Evolutionary conservation across 2,113 vertebrate species (phyloP).

Genomic region (Hippocampus barbouri): DNA sequence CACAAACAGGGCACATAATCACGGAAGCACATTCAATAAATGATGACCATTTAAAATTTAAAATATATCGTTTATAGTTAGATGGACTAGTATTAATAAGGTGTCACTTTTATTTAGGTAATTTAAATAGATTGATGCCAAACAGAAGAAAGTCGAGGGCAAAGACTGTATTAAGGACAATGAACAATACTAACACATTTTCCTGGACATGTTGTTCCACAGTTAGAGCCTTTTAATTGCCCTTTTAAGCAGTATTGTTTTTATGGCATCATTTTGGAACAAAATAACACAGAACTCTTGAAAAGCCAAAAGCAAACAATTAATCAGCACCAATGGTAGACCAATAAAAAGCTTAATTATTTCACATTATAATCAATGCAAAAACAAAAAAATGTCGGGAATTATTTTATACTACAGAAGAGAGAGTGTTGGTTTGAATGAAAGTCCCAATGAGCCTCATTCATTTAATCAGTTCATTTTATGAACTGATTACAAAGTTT

Average conservation of each 20-base stretch:
- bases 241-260: not conserved
- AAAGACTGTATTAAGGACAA: conserved; percentile 7
- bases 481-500: too few relatives aligned
- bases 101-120: not conserved
- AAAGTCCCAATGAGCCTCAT: not conserved
- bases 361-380: not conserved
- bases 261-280: not conserved
- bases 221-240: not conserved
- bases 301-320: not conserved
- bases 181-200: not conserved
- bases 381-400: not conserved
- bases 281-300: not conserved
- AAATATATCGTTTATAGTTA: not conserved
- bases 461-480: too few relatives aligned
- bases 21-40: conserved; percentile 3
- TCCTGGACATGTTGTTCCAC: not conserved
- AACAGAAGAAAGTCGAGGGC: not conserved
- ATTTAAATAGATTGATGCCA: not conserved
- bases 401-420: not conserved
- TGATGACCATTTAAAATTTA: too few relatives aligned
- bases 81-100: not conserved
- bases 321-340: not conserved
- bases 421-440: not conserved
- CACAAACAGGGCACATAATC: conserved; percentile 21
- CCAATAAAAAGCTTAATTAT: not conserved